Conservation (phyloP, 1,140 invertebrate species). For the Pogonomyrmex californicus region DNA sequence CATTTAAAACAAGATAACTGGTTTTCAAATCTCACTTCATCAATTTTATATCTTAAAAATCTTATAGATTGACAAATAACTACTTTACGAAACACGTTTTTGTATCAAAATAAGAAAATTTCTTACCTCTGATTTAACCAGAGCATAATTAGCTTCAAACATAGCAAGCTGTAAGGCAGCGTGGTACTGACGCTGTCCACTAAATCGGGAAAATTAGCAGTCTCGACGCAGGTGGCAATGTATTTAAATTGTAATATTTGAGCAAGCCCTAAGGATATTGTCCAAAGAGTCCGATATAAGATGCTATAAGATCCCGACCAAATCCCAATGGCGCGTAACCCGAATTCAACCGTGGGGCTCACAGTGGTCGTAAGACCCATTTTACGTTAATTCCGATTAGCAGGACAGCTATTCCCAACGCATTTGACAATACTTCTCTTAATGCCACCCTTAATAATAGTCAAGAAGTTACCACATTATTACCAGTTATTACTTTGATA, state of each 20-base stretch:
- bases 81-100: neutral
- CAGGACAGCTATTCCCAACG: neutral
- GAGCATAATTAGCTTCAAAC: constrained; percentile 47
- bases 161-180: constrained; percentile 39
- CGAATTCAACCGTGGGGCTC: constrained; percentile 2
- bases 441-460: neutral
- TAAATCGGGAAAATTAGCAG: constrained; percentile 13
- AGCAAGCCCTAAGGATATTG: neutral
- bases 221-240: neutral
- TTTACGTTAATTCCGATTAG: constrained; percentile 27
- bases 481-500: constrained; percentile 10
- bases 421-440: neutral
- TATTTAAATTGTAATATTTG: constrained; percentile 37
- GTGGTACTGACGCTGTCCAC: constrained; percentile 45
- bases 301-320: constrained; percentile 14
- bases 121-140: constrained; percentile 45
- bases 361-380: neutral
- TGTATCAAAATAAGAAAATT: neutral
- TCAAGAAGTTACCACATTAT: constrained; percentile 26
- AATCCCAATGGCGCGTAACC: constrained; percentile 40
- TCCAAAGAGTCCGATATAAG: neutral
- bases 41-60: neutral
- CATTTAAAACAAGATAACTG: neutral
- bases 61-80: neutral
- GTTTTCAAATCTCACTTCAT: neutral